phyloP scores from a whole-genome alignment of 2,888 invertebrate genomes.

The Bursaphelenchus okinawaensis region DNA sequence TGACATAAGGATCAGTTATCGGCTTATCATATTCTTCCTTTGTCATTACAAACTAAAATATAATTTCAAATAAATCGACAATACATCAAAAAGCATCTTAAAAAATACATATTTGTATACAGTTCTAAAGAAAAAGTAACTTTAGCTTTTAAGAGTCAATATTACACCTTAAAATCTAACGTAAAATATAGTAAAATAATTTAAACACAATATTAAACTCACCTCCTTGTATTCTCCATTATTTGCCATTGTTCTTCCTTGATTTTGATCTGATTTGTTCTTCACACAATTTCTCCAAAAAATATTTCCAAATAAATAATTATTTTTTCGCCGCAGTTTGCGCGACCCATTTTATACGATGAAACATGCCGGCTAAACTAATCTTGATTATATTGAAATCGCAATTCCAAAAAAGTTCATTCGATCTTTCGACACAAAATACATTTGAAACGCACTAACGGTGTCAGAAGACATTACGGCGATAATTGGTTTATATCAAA shows the following conservation, averaged over 20 bases:
- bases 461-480: background rate
- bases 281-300: background rate
- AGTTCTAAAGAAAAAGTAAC: background rate
- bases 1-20: conserved; percentile 42
- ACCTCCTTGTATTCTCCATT: background rate
- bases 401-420: too few species aligned
- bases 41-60: conserved; percentile 34
- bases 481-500: background rate
- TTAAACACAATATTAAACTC: background rate
- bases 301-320: background rate
- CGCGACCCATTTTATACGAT: background rate
- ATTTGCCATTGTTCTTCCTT: background rate
- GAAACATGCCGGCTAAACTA: background rate
- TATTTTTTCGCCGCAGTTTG: background rate
- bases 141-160: too few species aligned
- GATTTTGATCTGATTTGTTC: background rate
- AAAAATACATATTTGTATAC: background rate
- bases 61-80: conserved; percentile 4
- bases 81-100: too few species aligned
- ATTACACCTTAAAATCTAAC: too few species aligned
- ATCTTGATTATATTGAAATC: too few species aligned
- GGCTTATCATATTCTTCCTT: conserved; percentile 44
- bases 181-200: too few species aligned
- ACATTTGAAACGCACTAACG: too few species aligned
- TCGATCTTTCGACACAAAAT: too few species aligned